Percentiles rank a stretch among this genome's conserved stretches.
Evolutionary conservation across 1,140 invertebrate species (phyloP).

Genomic region (Macrocentrus cingulum): DNA sequence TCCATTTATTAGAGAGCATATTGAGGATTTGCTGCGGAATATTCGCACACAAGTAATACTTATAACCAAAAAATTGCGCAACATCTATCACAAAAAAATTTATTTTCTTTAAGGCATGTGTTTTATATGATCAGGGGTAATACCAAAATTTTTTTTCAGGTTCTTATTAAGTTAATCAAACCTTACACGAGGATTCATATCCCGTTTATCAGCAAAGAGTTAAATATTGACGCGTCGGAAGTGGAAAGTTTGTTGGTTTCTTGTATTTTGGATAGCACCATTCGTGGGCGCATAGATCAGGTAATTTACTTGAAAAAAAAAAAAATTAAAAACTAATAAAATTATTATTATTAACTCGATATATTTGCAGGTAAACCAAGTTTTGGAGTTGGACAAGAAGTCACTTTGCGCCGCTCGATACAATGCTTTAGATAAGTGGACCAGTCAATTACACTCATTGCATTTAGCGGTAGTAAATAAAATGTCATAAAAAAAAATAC

Average conservation of each 20-base stretch:
- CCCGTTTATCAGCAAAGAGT: constrained; percentile 95
- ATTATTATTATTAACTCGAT: constrained; percentile 29
- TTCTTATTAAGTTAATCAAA: constrained; percentile 95
- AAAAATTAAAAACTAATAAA: constrained; percentile 10
- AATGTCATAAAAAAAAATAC: constrained; percentile 69
- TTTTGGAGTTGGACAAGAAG: constrained; percentile 85
- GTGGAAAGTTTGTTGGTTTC: constrained; percentile 98
- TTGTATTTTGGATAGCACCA: constrained; percentile 98
- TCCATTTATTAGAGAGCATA: constrained; percentile 98
- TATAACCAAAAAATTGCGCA: too few species aligned
- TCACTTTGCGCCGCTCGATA: constrained; percentile 83
- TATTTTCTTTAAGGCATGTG: too few species aligned
- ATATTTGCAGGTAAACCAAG: constrained; percentile 77
- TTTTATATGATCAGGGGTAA: too few species aligned
- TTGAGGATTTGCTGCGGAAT: constrained; percentile 96
- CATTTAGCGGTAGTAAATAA: constrained; percentile 88
- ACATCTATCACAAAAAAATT: too few species aligned
- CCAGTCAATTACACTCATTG: constrained; percentile 83
- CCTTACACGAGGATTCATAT: constrained; percentile 98
- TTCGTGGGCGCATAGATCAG: constrained; percentile 95
- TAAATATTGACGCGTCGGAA: constrained; percentile 95
- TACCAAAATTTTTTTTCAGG: constrained; percentile 59
- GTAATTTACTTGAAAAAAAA: constrained; percentile 40
- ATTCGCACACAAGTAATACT: constrained; percentile 89
- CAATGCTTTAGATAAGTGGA: constrained; percentile 95